Base-by-base conservation (phyloP, 2,888 invertebrate species). In the Nesidiocoris tenuis region DNA sequence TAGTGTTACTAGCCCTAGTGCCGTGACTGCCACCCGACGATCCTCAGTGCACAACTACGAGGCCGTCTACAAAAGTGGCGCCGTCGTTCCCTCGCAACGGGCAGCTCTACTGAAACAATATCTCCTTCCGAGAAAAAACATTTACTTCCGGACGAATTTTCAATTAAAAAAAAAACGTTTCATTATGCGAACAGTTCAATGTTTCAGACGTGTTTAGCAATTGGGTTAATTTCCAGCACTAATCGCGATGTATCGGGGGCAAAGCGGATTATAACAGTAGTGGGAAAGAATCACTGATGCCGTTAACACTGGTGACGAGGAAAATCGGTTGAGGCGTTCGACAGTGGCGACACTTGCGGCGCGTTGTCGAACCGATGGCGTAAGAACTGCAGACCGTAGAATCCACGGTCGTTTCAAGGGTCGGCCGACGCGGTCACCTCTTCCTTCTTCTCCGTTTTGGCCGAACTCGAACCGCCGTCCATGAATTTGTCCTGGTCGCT, bases 391-490 rank as follows among this genome's bases (percentile, higher is more conserved):
- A 7, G 39, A 39, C 39, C 39, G 39, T 39, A 39, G 5, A 39
- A 7, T 39, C 12, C 39, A 39, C 39, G 39, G 39, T 39, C 12
- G 39, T 39, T 39, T 70, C 61, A 70, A n/a, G 56, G 57, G 57
- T 70, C 70, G 1, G 24, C 57, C 16, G 54, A 22, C 19, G 21
- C 54, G 24, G 22, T 18, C 23, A 70, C 70, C 16, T 70, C 70
- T 70, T 70, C 70, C 17, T 68, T 68, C 70, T 57, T 57, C 7
- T 70, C 70, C 5, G 70, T 19, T 18, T 70, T 70, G 0, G 70
- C 18, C 1, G 70, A 39, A 23, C 17, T 59, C 59, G 70, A 25
- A 18, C 67, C 56, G 21, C 17, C 57, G 25, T 70, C 70, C 59
- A 70, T 22, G 61, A 59, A 70, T 54, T 70, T 70, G 61, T 70